Evolutionary conservation across 30 jellyfish, hydroid and myxozoan species (phyloP), one percentile per base, ranked within the genome.

Genomic region (Catostylus mosaicus): DNA sequence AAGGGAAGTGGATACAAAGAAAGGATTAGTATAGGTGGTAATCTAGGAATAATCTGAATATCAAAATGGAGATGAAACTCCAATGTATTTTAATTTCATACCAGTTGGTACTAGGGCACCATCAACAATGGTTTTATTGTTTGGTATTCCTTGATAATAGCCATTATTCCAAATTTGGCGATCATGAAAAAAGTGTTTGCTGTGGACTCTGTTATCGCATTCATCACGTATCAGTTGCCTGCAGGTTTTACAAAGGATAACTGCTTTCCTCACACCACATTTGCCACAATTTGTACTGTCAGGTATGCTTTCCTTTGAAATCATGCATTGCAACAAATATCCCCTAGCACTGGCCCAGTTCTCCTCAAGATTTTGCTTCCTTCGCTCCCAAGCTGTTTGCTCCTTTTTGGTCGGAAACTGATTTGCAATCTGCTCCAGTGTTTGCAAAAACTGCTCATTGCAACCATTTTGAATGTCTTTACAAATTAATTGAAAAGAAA

Each of bases 111-210:
- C 70, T 18, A 73, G 52, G 4, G 50, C 86, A 51, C 75, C 86
- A 32, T 74, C 86, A 74, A 12, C 52, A 16, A 50, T 24, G 0
- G 84, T 43, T 5, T 45, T 51, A 23, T 24, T 46, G 71, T 73
- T 73, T 35, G 56, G 14, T 22, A 73, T 50, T 48, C 72, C 54
- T 24, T 73, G 34, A 51, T 34, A 73, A 47, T 20, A 73, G 30
- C 84, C 84, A 73, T 73, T 73, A 4, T 6, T 27, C 84, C 84
- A 73, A 5, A 30, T 46, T 24, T 73, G 54, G n/a, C 84, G 40
- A 51, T 43, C 84, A 73, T 73, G 84, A 35, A 73, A 73, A 5
- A 14, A 51, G 7, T 45, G 30, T 1, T 23, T 27, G 16, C 18
- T 43, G 68, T 73, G 84, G 31, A 45, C 54, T 8, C 14, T 34